Base-by-base conservation (phyloP, 2,797 vertebrate species). In the Silurus lanzhouensis region DNA sequence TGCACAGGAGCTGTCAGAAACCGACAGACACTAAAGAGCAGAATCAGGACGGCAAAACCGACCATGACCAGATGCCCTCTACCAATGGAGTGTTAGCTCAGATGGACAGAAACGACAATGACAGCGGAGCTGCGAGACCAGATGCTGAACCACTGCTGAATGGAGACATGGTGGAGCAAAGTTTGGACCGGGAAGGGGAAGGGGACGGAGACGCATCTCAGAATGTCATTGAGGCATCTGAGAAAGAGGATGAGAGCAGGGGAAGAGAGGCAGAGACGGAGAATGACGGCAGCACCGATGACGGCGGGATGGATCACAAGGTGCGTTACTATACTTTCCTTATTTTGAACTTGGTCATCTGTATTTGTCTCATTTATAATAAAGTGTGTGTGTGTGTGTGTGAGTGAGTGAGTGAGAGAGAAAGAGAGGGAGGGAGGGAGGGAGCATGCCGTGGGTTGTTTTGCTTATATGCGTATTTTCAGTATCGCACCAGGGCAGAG, bases 51-150 rank as follows among this genome's bases (percentile, higher is more conserved):
- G 83, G 89, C 89, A 76, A 4, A 44, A 38, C 61, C 46, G 91
- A 89, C 87, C 92, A 95, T 94, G 94, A 86, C 19, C 87, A 74
- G 78, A 84, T 84, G 9, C 90, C 89, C 12, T 89, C 90, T 0
- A 84, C 93, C 0, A 95, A 95, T 71, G 94, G 95, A 82, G 81
- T 93, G 85, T 76, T 93, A 93, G 91, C 81, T 74, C 93, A 91
- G 90, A 95, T 93, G 93, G 91, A 90, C 27, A 86, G 88, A 91
- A 85, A 83, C 48, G 14, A 2, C 2, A 14, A 72, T 84, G 82
- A 64, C 25, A 14, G 44, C 31, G 20, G 48, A 13, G 63, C 60
- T 66, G 60, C 38, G 67, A 79, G 38, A 46, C 38, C 81, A 25
- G 83, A 81, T 55, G 25, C 13, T 10, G n/a, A 86, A 31, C 74